phyloP scores from a whole-genome alignment of 2,113 vertebrate genomes.

The Amblyopsis rosae region DNA sequence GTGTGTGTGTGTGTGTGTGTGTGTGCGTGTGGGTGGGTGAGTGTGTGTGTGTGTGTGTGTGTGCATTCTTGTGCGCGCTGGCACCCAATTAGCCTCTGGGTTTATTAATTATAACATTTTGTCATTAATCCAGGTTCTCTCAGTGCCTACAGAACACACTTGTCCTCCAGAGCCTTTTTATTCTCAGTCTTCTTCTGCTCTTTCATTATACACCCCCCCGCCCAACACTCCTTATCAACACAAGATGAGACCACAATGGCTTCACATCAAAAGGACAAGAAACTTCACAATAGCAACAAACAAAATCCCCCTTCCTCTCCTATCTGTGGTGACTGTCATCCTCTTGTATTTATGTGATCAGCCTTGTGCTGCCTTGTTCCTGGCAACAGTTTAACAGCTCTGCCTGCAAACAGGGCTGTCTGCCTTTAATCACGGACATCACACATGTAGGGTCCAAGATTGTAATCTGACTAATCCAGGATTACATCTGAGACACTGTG shows the following conservation, averaged over 20 bases:
- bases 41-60: conserved; percentile 6
- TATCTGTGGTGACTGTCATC: conserved; percentile 15
- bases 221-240: neutral
- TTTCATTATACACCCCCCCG: neutral
- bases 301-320: neutral
- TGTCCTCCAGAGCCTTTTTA: neutral
- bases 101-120: conserved; percentile 58
- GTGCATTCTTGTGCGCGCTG: conserved; percentile 7
- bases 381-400: conserved; percentile 2
- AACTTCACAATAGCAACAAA: conserved; percentile 26
- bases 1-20: conserved; percentile 21
- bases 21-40: conserved; percentile 16
- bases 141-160: conserved; percentile 18
- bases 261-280: conserved; percentile 28
- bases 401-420: conserved; percentile 27
- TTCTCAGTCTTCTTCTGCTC: conserved; percentile 3
- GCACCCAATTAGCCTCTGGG: conserved; percentile 48
- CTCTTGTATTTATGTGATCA: conserved; percentile 17
- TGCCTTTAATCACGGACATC: conserved; percentile 34
- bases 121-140: conserved; percentile 57
- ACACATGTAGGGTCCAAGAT: conserved; percentile 34
- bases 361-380: neutral
- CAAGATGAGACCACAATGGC: conserved; percentile 24
- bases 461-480: conserved; percentile 58
- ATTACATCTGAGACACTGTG: conserved; percentile 37